A percentile compares a stretch with the other conserved stretches of the same genome.
phyloP scores from a whole-genome alignment of 2,888 invertebrate species.

The Heliconius charithonia region DNA sequence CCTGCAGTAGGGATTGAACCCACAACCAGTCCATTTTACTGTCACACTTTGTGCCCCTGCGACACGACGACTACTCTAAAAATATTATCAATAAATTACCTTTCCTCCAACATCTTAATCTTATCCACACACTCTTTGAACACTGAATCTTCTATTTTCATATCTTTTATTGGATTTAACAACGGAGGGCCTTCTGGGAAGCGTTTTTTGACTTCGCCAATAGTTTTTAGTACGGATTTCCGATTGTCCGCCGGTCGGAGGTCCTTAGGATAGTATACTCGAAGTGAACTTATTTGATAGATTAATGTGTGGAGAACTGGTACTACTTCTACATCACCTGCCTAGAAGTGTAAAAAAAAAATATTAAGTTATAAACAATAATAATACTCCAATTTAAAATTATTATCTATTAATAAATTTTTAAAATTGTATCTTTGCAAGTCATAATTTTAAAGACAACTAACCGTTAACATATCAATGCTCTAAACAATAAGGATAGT shows the following conservation, averaged over 20 bases:
- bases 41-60: too few species aligned
- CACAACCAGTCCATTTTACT: too few species aligned
- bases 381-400: neutral
- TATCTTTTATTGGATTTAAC: constrained; percentile 96
- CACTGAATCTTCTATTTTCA: constrained; percentile 94
- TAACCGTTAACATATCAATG: too few species aligned
- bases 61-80: too few species aligned
- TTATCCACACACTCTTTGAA: constrained; percentile 92
- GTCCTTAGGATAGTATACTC: constrained; percentile 96
- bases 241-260: constrained; percentile 92
- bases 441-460: too few species aligned
- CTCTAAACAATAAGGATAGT: too few species aligned
- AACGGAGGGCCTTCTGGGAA: constrained; percentile 94
- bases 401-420: too few species aligned
- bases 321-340: constrained; percentile 94
- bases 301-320: constrained; percentile 93
- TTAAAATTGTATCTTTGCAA: too few species aligned
- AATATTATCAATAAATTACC: constrained; percentile 62
- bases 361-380: neutral
- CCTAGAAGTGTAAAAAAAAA: constrained; percentile 62
- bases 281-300: constrained; percentile 93
- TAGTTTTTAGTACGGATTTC: constrained; percentile 92
- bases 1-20: too few species aligned
- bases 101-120: constrained; percentile 92
- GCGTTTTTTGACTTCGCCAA: constrained; percentile 94